Percentiles rank a stretch among this genome's conserved stretches.
phyloP scores from a whole-genome alignment of 2,888 invertebrate genomes.

The Pinctada fucata region DNA sequence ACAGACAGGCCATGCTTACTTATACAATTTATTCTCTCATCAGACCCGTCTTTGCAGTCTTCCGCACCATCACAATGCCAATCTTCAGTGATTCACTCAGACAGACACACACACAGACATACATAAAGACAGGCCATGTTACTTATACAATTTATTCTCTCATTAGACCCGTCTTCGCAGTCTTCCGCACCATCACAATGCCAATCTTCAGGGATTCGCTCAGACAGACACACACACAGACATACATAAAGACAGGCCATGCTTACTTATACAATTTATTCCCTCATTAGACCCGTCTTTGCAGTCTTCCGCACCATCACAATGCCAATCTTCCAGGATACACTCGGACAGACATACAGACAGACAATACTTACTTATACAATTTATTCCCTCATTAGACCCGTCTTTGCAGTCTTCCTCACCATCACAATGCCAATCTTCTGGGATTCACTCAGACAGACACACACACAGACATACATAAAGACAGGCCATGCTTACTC shows the following conservation, averaged over 20 bases:
- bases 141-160: conserved; percentile 24
- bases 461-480: conserved; percentile 45
- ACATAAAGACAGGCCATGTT: conserved; percentile 27
- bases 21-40: no score
- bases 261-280: background rate
- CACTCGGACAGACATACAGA: background rate
- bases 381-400: conserved; percentile 41
- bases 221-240: background rate
- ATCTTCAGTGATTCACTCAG: no score
- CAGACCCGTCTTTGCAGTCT: background rate
- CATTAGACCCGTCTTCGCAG: conserved; percentile 81
- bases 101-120: conserved; percentile 47
- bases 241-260: conserved; percentile 40
- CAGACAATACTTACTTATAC: no score
- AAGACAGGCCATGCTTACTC: conserved; percentile 27
- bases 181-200: conserved; percentile 85
- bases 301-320: conserved; percentile 86
- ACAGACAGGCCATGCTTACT: no score
- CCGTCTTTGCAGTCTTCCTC: conserved; percentile 84
- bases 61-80: no score
- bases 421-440: conserved; percentile 82
- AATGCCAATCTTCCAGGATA: conserved; percentile 75
- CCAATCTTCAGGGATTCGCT: conserved; percentile 34
- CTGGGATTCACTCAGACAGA: no score
- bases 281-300: conserved; percentile 78